A percentile compares a stretch with the other conserved stretches of the same genome.
These are phyloP conservation scores for Drosophila nebulosa DNA, from an alignment of 1,140 invertebrate species.

Conservation along the genomic window DNA sequence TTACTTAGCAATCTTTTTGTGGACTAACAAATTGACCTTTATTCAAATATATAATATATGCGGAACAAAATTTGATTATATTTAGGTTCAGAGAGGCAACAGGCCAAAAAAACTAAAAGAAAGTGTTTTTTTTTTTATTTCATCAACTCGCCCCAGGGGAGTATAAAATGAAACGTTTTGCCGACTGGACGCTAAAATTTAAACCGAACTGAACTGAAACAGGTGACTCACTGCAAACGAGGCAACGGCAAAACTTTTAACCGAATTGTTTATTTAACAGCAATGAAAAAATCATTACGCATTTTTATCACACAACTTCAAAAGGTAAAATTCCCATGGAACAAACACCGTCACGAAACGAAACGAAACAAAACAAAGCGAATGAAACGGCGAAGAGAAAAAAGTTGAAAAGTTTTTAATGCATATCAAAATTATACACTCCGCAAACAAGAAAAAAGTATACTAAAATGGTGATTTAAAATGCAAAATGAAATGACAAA, in stretches of 20 bases:
- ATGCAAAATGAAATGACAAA: constrained; percentile 61
- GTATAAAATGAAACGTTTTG: constrained; percentile 13
- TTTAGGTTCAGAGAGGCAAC: background rate
- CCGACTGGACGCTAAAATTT: background rate
- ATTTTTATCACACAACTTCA: constrained; percentile 64
- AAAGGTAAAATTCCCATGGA: constrained; percentile 65
- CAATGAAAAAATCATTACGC: constrained; percentile 73
- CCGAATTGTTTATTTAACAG: constrained; percentile 72
- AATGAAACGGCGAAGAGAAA: background rate
- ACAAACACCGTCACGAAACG: constrained; percentile 32
- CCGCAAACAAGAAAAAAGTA: constrained; percentile 17
- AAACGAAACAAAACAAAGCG: constrained; percentile 25
- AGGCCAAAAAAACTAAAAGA: background rate
- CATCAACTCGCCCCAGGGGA: background rate
- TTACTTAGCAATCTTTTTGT: background rate
- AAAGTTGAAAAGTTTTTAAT: constrained; percentile 64
- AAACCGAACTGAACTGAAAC: constrained; percentile 1
- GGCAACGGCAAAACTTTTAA: constrained; percentile 45
- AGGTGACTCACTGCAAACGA: constrained; percentile 27
- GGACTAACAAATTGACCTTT: background rate
- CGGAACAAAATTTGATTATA: background rate
- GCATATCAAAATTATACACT: constrained; percentile 39
- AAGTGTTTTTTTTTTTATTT: background rate
- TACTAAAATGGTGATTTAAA: constrained; percentile 49
- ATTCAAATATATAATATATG: background rate